phyloP scores from a whole-genome alignment of 2,797 vertebrate genomes.

The Crypturellus tataupa region DNA sequence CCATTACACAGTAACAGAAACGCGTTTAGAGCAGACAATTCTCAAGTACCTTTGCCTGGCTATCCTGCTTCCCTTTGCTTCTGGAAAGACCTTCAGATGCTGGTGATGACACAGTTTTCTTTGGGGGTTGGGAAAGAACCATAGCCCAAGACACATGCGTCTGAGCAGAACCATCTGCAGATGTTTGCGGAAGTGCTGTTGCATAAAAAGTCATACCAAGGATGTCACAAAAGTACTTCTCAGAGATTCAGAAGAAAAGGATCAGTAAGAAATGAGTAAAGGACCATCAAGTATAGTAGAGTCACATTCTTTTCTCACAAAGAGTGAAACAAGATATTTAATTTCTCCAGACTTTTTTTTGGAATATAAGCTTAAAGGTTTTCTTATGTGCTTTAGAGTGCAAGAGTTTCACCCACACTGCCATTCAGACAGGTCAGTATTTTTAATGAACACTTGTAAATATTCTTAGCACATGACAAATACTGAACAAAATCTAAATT shows the following conservation, averaged over 20 bases:
- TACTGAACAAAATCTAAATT: neutral
- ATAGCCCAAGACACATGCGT: slow-evolving; percentile 85
- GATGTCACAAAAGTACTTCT: neutral
- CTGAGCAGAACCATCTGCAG: slow-evolving; percentile 71
- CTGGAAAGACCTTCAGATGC: slow-evolving; percentile 68
- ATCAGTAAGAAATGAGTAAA: neutral
- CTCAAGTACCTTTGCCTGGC: slow-evolving; percentile 63
- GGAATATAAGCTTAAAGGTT: neutral
- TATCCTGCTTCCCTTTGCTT: slow-evolving; percentile 59
- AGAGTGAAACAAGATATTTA: neutral
- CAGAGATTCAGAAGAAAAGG: neutral
- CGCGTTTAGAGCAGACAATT: neutral
- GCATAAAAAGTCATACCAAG: slow-evolving; percentile 48
- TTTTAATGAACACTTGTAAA: neutral
- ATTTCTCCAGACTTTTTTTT: neutral
- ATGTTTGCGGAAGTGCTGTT: slow-evolving; percentile 58
- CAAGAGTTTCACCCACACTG: neutral
- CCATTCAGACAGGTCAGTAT: neutral
- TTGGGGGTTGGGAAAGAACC: slow-evolving; percentile 86
- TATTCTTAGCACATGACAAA: neutral
- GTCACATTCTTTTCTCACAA: neutral
- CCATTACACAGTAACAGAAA: neutral
- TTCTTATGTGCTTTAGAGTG: neutral
- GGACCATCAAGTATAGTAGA: neutral
- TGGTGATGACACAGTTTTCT: slow-evolving; percentile 68